phyloP scores from a whole-genome alignment of 2,888 invertebrate species.

The Emmelina monodactyla region DNA sequence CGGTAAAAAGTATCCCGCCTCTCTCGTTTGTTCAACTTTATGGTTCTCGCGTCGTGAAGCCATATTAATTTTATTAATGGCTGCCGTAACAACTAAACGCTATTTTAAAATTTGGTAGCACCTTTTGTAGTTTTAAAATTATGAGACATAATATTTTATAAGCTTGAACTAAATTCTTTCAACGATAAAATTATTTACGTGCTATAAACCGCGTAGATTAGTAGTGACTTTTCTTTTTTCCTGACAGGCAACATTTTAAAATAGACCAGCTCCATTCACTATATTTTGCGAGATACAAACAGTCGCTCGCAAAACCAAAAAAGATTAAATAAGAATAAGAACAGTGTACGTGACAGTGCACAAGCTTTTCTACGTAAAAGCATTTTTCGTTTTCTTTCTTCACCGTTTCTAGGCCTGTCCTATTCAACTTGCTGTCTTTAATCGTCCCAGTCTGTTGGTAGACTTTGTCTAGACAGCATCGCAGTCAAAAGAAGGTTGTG shows the following conservation, averaged over 20 bases:
- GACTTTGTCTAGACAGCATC: constrained; percentile 44
- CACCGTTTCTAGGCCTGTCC: constrained; percentile 37
- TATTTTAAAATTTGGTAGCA: constrained; percentile 17
- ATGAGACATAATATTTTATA: too few species aligned
- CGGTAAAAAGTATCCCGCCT: constrained; percentile 66
- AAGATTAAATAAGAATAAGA: constrained; percentile 51
- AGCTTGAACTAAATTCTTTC: too few species aligned
- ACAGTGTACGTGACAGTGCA: constrained; percentile 54
- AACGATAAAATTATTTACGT: too few species aligned
- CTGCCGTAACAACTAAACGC: constrained; percentile 44
- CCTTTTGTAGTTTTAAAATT: constrained; percentile 37
- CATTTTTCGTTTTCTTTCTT: constrained; percentile 52
- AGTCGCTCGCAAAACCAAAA: constrained; percentile 39
- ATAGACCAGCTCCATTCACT: too few species aligned
- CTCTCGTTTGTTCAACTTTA: constrained; percentile 64
- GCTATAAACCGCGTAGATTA: too few species aligned
- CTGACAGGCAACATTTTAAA: too few species aligned
- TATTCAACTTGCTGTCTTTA: constrained; percentile 56
- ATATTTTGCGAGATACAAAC: constrained; percentile 27
- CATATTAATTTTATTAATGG: constrained; percentile 62
- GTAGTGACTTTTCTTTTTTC: too few species aligned
- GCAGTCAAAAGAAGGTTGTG: constrained; percentile 25
- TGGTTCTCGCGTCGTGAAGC: constrained; percentile 47
- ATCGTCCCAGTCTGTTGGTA: constrained; percentile 43
- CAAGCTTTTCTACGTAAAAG: constrained; percentile 47